A percentile compares a stretch with the other conserved stretches of the same genome.
phyloP scores from a whole-genome alignment of 2,888 invertebrate species.

The Tiliacea citrago region DNA sequence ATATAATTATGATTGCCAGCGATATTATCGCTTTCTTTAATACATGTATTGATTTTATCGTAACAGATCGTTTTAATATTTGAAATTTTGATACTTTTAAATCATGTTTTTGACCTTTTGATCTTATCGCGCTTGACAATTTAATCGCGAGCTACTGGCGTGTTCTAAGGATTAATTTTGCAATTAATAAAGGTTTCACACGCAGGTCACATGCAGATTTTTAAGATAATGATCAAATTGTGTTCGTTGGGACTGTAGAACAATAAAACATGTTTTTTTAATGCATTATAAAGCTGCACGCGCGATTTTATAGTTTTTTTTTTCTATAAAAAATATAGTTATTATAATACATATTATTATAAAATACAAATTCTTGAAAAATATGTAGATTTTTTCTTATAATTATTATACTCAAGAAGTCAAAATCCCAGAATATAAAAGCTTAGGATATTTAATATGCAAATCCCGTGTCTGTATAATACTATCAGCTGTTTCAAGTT shows the following conservation, averaged over 20 bases:
- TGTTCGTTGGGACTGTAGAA: conserved; percentile 7
- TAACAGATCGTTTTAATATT: conserved; percentile 18
- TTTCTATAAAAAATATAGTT: neutral
- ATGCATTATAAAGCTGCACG: conserved; percentile 1
- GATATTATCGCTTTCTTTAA: conserved; percentile 37
- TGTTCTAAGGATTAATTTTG: conserved; percentile 24
- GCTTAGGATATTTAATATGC: neutral
- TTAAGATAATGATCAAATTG: conserved; percentile 6
- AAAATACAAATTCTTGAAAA: neutral
- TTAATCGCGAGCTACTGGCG: conserved; percentile 44
- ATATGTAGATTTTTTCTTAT: neutral
- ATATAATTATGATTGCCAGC: conserved; percentile 24
- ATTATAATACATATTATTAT: neutral
- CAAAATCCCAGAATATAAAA: neutral
- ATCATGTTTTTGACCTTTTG: conserved; percentile 41
- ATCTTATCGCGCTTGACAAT: conserved; percentile 44
- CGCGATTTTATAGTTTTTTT: neutral
- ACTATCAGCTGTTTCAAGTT: neutral
- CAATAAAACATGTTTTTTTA: neutral
- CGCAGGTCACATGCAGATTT: no score
- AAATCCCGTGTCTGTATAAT: neutral
- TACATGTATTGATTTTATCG: conserved; percentile 41
- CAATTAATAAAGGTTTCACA: conserved; percentile 57
- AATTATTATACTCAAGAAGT: neutral
- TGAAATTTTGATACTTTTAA: conserved; percentile 23